These are phyloP conservation scores for Passer montanus DNA, from an alignment of 2,113 vertebrate species.

Conservation along the genomic window DNA sequence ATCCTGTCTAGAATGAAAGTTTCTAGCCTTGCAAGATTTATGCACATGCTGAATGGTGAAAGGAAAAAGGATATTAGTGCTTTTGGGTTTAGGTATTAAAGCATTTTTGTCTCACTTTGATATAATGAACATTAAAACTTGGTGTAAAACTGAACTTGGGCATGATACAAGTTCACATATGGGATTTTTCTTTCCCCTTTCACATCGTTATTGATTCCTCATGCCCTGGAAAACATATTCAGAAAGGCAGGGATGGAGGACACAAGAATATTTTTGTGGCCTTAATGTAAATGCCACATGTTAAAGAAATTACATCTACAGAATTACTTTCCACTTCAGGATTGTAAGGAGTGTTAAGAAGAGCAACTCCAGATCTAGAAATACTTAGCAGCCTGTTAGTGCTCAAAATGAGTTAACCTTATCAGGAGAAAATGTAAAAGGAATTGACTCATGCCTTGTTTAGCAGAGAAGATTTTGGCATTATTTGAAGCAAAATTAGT, in stretches of 20 bases:
- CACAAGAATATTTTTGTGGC: slow-evolving; percentile 21
- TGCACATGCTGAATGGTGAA: background rate
- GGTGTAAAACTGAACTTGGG: slow-evolving; percentile 21
- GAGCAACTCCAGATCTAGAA: background rate
- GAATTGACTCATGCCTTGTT: background rate
- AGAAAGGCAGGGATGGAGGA: background rate
- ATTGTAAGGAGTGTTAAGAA: background rate
- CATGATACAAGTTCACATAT: slow-evolving; percentile 20
- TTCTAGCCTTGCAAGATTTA: background rate
- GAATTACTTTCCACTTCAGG: slow-evolving; percentile 34
- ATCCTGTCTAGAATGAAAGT: background rate
- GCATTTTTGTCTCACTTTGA: background rate
- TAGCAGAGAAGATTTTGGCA: background rate
- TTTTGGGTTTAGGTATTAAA: background rate
- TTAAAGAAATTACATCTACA: slow-evolving; percentile 61
- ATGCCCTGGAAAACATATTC: background rate
- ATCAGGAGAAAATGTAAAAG: background rate
- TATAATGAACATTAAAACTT: slow-evolving; percentile 13
- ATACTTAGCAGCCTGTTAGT: background rate
- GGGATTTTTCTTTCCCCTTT: slow-evolving; percentile 54
- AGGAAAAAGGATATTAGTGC: background rate
- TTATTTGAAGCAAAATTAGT: background rate
- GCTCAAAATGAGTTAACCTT: background rate
- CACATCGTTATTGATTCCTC: background rate
- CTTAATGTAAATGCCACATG: slow-evolving; percentile 63